Base-by-base conservation (phyloP, 2,113 vertebrate genomes). In the Rhabdornis inornatus region DNA sequence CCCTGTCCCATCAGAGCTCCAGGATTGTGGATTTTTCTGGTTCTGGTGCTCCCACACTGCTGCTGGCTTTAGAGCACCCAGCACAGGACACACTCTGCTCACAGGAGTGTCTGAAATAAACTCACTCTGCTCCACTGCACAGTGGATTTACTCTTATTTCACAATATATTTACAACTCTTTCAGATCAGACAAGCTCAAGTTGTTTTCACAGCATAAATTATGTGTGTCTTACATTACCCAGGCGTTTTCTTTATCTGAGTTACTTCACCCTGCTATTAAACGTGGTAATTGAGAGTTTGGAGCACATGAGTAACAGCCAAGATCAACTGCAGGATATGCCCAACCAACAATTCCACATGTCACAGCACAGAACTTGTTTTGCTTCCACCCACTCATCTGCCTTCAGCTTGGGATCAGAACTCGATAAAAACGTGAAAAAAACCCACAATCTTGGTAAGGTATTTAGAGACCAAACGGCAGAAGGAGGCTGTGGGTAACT, bases 341-440 rank as follows among this genome's bases (percentile, higher is more conserved):
- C 79, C 68, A 93, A 92, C 56, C 86, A 96, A 81, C 63, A 96
- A 93, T 93, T 96, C 85, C 59, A 68, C 68, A 81, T 89, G 90
- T 89, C 86, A 96, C 50, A 90, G 55, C 63, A 86, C 25, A 53
- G 70, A 93, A 88, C 53, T 15, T 45, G 76, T 83, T 95, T 94
- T 80, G 47, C 79, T 90, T 89, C 92, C 90, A 96, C 68, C 83
- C 42, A 44, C 63, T 77, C 86, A 77, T 69, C 75, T 81, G 86
- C 52, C 55, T 89, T 86, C 94, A 93, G 75, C 35, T 65, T 66
- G 42, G 68, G 63, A 91, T 94, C 20, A 90, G 35, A 94, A 87
- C 30, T 74, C 44, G 56, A 55, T 31, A 83, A 90, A 87, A 93
- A 72, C 1, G 15, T 65, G 83, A 64, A 59, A 35, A 7, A 69